Base-by-base conservation (phyloP, 2,797 vertebrate genomes). In the Alcedo quadribrachys region DNA sequence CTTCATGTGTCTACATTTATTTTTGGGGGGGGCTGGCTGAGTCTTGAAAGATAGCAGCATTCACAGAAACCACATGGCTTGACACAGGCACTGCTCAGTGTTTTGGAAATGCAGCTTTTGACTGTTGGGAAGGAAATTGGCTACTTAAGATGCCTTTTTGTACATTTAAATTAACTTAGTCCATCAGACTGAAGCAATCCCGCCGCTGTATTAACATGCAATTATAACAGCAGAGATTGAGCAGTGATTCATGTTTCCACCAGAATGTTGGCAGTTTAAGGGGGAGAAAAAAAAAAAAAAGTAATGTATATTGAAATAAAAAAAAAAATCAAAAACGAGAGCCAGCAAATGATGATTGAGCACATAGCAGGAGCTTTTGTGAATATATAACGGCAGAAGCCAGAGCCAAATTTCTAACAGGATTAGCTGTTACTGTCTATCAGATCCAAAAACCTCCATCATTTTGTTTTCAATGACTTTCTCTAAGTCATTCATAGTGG, bases 91-190 rank as follows among this genome's bases (percentile, higher is more conserved):
- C 89, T 68, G 27, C 16, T 87, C 89, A 94, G 68, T 62, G 58
- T 94, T 96, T 95, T 65, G 28, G 84, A 95, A 96, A 94, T 84
- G 91, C 77, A 81, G 89, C 85, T 85, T 95, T 93, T 97, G 96
- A 96, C 96, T 94, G 65, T 86, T 94, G 94, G 96, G 94, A 95
- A 94, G 93, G 94, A 96, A 96, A 97, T 85, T 92, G 96, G 94
- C 78, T 96, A 95, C 93, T 97, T 97, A 96, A 92, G 94, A 96
- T 92, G 85, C 73, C 81, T 97, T 93, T 97, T 96, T 96, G 95
- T 96, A 96, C 94, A 94, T 97, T 96, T 96, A 97, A 97, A 98
- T 97, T 94, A 96, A 97, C 95, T 95, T 91, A 92, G 81, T 62
- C 94, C 97, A 94, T 92, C 95, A 95, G 94, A 84, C 89, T 95